A percentile compares a stretch with the other conserved stretches of the same genome.
phyloP scores from a whole-genome alignment of 2,888 invertebrate genomes.

The Brachyptera putata region DNA sequence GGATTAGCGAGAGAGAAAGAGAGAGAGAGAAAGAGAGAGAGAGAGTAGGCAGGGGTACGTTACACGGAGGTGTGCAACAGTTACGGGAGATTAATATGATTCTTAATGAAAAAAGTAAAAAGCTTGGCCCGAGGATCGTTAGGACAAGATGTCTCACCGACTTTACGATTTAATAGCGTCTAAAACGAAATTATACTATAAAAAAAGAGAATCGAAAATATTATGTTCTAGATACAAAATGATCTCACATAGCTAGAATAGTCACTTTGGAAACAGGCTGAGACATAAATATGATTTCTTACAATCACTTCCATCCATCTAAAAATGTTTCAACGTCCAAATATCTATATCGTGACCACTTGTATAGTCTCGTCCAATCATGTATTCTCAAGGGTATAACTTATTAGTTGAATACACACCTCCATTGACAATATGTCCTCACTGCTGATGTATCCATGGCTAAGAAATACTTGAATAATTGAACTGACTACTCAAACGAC shows the following conservation, averaged over 20 bases:
- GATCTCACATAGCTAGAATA: too few species aligned
- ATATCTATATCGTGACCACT: background rate
- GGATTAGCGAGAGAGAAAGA: background rate
- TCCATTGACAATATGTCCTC: constrained; percentile 15
- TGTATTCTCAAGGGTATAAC: background rate
- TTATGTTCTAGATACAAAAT: too few species aligned
- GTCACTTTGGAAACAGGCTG: background rate
- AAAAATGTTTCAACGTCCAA: background rate
- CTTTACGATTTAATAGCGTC: constrained; percentile 2
- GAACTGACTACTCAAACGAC: background rate
- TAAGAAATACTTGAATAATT: constrained; percentile 4
- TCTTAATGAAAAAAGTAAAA: constrained; percentile 7
- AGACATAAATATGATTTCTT: background rate
- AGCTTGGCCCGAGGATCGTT: background rate
- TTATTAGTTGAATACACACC: background rate
- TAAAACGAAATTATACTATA: background rate
- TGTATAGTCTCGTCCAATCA: constrained; percentile 6
- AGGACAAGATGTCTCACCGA: constrained; percentile 1
- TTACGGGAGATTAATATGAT: background rate
- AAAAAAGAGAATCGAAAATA: too few species aligned
- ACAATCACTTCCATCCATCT: background rate
- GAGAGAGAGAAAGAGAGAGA: background rate
- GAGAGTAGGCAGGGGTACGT: too few species aligned
- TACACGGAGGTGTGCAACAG: background rate
- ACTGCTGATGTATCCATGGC: background rate